Base-by-base conservation (phyloP, 1,140 invertebrate species). In the Arion vulgaris region DNA sequence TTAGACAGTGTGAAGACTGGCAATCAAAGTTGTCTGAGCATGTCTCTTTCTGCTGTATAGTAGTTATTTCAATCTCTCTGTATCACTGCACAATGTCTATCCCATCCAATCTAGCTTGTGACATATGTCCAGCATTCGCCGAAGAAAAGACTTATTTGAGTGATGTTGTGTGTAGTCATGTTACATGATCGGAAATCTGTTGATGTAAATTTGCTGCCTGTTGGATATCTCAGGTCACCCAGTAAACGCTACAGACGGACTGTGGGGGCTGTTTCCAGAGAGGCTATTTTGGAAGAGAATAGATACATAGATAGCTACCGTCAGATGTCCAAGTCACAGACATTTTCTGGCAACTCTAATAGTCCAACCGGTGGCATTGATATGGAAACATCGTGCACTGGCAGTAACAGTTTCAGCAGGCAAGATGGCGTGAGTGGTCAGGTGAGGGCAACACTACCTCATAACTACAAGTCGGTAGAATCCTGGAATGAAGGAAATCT, bases 241-340 rank as follows among this genome's bases (percentile, higher is more conserved):
- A 95, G 94, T 89, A 95, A 95, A 91, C 92, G 93, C 85, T 90
- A 94, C 81, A 93, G 94, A 39, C 93, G 94, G 78, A 94, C 92
- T 32, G 90, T 93, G 19, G 91, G 92, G 38, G 90, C 88, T 53
- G 88, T 90, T 53, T 90, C 91, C 34, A 79, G 91, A 49, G 90
- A 92, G 84, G 90, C 88, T 39, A 91, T 92, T 72, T 83, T 88
- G 81, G 93, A 93, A 76, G 93, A 94, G 90, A 94, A 92, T 88
- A 94, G 93, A 49, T 88, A 88, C 79, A 90, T 91, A 72, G 90
- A 91, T 66, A 88, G 89, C 26, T 89, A 88, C 83, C 84, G 88
- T 68, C 90, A 91, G 78, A 85, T 91, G 81, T 88, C 90, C n/a
- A 91, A 91, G 83, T 91, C 90, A 82, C 88, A 91, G 81, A 91